Percentiles rank a stretch among this genome's conserved stretches.
phyloP scores from a whole-genome alignment of 2,113 vertebrate genomes.

The human region GRCh38 chr3:196992501-196993000 shows the following conservation, averaged over 20 bases:
- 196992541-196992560: background rate
- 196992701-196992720: background rate
- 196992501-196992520: background rate
- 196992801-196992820: background rate
- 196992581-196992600: too few species aligned
- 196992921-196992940: accelerated
- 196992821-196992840: background rate
- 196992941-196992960: background rate
- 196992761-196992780: background rate
- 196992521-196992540: background rate
- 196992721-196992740: background rate
- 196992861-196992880: background rate
- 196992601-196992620: background rate
- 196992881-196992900: background rate
- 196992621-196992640: background rate
- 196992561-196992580: background rate
- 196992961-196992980: too few species aligned
- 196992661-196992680: background rate
- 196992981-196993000: background rate
- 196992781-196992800: background rate
- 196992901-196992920: background rate
- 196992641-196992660: background rate
- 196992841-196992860: background rate
- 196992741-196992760: background rate
- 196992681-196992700: background rate